Base-by-base conservation (phyloP, 2,888 invertebrate species). In the Phalangium opilio region DNA sequence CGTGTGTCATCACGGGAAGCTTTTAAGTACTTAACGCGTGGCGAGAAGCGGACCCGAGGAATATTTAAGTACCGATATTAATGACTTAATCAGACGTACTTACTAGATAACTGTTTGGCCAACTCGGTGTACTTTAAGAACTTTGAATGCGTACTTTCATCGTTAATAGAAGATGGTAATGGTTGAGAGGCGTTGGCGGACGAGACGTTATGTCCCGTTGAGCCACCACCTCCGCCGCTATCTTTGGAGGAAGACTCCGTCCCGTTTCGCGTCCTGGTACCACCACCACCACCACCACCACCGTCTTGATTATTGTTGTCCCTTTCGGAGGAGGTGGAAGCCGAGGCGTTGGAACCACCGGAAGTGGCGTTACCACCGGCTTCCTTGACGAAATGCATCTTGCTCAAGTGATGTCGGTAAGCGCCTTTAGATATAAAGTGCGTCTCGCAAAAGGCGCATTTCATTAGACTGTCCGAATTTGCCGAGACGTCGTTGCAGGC, bases 81-180 rank as follows among this genome's bases (percentile, higher is more conserved):
- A 27, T 4, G 27, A 7, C 4, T 27, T 27, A 27, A 27, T 59
- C 53, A 61, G 36, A 62, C 60, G 48, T 89, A 90, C 74, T 91
- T 91, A 73, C 89, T 90, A 67, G 91, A 91, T 68, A 95, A 75
- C 73, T 95, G 93, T 72, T 93, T 93, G 63, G 95, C 95, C 71
- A 95, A 79, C 73, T 95, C 91, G 66, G 91, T 91, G 73, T 95
- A 95, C 74, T 93, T 93, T 60, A 91, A 80, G 75, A 93, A 93
- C 74, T 93, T 95, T 61, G 93, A 89, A 71, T 90, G 89, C 43
- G 89, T 86, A 66, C 85, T 87, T 69, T 90, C 90, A 63, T 87
- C 87, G 64, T 79, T 81, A 32, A 53, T 45, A 33, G 50, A 44
- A 15, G 50, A 48, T 2, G 52, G 48, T 7, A 48, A 46, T 3